These are phyloP conservation scores for Climacteris rufus DNA, from an alignment of 2,113 vertebrate species.

Conservation along the genomic window DNA sequence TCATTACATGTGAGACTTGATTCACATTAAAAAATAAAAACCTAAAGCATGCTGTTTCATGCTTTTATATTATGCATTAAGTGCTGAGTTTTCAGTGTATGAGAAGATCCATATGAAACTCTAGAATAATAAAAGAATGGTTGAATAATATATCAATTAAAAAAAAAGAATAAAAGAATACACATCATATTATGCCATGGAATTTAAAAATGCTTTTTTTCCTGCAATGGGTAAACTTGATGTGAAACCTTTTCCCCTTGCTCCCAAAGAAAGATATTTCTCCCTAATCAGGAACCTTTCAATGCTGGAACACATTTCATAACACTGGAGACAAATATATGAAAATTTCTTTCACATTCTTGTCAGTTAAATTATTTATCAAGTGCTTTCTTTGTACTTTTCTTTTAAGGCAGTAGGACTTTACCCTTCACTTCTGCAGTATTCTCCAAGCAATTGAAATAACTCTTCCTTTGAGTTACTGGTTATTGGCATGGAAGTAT, in stretches of 20 bases:
- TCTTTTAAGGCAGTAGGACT: slow-evolving; percentile 6
- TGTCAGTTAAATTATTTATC: slow-evolving; percentile 46
- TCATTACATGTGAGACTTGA: background rate
- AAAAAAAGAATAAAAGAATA: background rate
- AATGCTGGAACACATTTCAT: background rate
- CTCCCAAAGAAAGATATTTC: background rate
- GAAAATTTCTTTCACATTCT: slow-evolving; percentile 16
- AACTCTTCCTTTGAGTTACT: slow-evolving; percentile 25
- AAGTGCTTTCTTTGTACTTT: slow-evolving; percentile 18
- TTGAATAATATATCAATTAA: background rate
- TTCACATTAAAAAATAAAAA: slow-evolving; percentile 1
- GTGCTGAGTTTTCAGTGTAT: background rate
- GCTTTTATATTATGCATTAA: background rate
- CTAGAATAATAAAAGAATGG: background rate
- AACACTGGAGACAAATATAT: background rate
- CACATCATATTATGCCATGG: background rate
- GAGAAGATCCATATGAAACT: background rate
- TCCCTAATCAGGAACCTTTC: slow-evolving; percentile 16
- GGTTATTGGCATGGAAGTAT: background rate
- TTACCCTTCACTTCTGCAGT: background rate
- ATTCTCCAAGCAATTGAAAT: background rate
- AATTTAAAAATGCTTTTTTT: background rate
- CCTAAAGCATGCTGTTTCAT: background rate
- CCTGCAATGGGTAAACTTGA: background rate
- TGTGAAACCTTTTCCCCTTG: background rate